Conservation (phyloP, 2,888 invertebrate species). For the Aphodius granarius region DNA sequence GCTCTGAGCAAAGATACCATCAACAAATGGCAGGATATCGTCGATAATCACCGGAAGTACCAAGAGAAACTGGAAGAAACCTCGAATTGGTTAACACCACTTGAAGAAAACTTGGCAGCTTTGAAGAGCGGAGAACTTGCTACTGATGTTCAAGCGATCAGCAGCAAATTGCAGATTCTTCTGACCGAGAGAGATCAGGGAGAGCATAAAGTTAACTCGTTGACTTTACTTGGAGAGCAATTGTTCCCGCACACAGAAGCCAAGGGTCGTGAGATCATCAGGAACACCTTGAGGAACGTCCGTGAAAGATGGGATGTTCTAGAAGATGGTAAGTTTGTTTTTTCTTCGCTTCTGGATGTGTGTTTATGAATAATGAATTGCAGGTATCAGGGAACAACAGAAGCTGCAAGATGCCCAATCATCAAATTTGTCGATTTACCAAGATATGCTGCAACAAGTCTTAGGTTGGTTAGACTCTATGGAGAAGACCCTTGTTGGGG, state of each 20-base stretch:
- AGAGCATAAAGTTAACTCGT: conserved; percentile 72
- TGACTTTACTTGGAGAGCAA: conserved; percentile 81
- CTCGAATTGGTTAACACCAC: conserved; percentile 74
- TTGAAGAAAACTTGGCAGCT: conserved; percentile 71
- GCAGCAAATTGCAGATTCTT: conserved; percentile 71
- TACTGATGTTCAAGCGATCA: conserved; percentile 64
- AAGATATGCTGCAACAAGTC: conserved; percentile 82
- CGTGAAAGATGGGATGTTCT: conserved; percentile 88
- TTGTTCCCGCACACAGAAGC: conserved; percentile 92
- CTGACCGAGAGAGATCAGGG: conserved; percentile 83
- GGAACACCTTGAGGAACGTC: conserved; percentile 79
- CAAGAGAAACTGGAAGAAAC: conserved; percentile 75
- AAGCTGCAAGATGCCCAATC: conserved; percentile 83
- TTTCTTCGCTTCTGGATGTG: neutral
- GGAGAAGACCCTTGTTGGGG: conserved; percentile 77
- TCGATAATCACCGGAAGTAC: conserved; percentile 81
- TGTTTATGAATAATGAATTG: neutral
- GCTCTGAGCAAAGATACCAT: conserved; percentile 83
- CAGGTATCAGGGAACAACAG: conserved; percentile 74
- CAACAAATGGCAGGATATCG: conserved; percentile 80
- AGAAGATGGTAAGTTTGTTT: conserved; percentile 63
- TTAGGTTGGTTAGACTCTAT: conserved; percentile 84
- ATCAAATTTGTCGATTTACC: conserved; percentile 81
- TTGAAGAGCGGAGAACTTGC: conserved; percentile 65
- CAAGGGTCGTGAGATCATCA: conserved; percentile 83